Base-by-base conservation (phyloP, 2,888 invertebrate species). In the Andrena praecox region DNA sequence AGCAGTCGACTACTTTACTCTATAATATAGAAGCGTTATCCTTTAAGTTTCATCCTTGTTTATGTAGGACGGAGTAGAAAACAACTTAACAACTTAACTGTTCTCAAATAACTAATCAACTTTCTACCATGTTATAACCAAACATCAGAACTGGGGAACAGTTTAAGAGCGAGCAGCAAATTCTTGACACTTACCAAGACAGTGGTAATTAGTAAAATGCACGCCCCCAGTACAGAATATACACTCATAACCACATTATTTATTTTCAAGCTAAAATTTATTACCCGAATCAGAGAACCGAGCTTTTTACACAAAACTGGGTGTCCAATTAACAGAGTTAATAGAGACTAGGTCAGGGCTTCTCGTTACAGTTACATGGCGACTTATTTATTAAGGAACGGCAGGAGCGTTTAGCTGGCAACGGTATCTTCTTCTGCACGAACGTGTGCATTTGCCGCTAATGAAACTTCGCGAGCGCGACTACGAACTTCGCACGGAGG, bases 401-500 rank as follows among this genome's bases (percentile, higher is more conserved):
- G 33, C 31, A 29, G 31, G 27, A 60, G 10, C 60, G 31, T 20
- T 7, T 33, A 62, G 12, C 24, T 63, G 10, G 5, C 12, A n/a
- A 50, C 31, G 10, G n/a, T 52, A 20, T 35, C 20, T 31, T 42
- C 60, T 52, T 6, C 31, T 52, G 2, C 33, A n/a, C 33, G 50
- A 27, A 56, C 27, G 27, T 12, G 24, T 56, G 8, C 10, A 24
- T 20, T 42, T 42, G 42, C 42, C 12, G 29, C 7, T 48, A 35
- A 59, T 24, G 33, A 59, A 72, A 35, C n/a, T 16, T 27, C 24
- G 52, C n/a, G 10, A 4, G 54, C 16, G 50, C 24, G 27, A 12
- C 8, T 50, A 33, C n/a, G 67, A 31, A 70, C 62, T 50, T 66
- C 20, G 16, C 64, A 56, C 24, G 2, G n/a, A 60, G 60, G 63